These are phyloP conservation scores for Loriculus beryllinus DNA, from an alignment of 2,797 vertebrate species.

Conservation along the genomic window DNA sequence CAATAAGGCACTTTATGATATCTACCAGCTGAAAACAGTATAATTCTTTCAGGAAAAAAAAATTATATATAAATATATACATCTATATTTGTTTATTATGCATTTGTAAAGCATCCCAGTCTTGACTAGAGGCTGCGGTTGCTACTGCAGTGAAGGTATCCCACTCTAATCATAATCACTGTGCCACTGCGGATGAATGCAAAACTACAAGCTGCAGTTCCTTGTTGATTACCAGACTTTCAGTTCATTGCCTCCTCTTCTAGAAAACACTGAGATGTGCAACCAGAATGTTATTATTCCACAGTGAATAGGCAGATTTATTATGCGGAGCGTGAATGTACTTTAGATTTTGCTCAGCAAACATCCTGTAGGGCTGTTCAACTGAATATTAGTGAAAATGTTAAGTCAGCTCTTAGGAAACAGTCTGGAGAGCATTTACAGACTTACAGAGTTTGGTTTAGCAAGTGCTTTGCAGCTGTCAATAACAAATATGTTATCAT, in stretches of 20 bases:
- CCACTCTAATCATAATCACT: background rate
- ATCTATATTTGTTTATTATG: background rate
- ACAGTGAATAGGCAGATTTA: slow-evolving; percentile 26
- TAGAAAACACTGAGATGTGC: slow-evolving; percentile 13
- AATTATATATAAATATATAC: background rate
- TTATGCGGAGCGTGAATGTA: background rate
- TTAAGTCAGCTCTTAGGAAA: slow-evolving; percentile 34
- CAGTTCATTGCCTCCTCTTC: slow-evolving; percentile 23
- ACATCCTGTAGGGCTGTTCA: background rate
- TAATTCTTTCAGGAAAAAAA: background rate
- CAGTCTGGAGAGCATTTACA: background rate
- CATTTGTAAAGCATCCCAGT: background rate
- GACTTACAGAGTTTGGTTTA: background rate
- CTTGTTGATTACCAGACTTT: slow-evolving; percentile 39
- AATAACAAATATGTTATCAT: background rate
- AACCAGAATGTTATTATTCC: slow-evolving; percentile 16
- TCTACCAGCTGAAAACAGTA: background rate
- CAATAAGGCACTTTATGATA: background rate
- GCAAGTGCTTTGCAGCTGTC: background rate
- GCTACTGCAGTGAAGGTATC: background rate
- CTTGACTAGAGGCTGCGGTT: background rate
- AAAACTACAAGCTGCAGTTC: slow-evolving; percentile 25
- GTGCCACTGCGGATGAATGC: background rate
- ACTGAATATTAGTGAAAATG: background rate
- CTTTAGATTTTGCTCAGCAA: slow-evolving; percentile 44